These are phyloP conservation scores for Crotalus tigris DNA, from an alignment of 2,113 vertebrate species.

Conservation along the genomic window DNA sequence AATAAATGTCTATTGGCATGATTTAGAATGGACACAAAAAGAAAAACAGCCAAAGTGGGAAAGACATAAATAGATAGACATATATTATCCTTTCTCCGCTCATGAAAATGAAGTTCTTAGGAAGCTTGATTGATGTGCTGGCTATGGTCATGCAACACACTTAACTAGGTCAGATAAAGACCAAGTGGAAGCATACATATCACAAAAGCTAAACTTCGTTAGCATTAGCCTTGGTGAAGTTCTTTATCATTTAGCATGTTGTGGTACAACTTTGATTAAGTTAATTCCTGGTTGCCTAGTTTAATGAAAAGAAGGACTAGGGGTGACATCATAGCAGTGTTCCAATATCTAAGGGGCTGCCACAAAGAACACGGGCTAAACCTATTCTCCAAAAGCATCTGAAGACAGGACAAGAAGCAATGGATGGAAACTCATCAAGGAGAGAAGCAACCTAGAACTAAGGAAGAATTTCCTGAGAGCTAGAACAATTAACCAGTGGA, in stretches of 20 bases:
- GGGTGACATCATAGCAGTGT: neutral
- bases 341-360: neutral
- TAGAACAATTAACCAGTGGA: neutral
- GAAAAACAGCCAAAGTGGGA: neutral
- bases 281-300: neutral
- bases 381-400: neutral
- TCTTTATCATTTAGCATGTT: neutral
- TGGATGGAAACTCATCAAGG: neutral
- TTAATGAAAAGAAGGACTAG: neutral
- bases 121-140: neutral
- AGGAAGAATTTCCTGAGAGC: neutral
- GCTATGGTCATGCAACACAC: neutral
- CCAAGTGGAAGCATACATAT: neutral
- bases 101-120: neutral
- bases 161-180: neutral
- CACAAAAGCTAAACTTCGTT: neutral
- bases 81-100: neutral
- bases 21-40: neutral
- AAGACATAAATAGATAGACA: neutral
- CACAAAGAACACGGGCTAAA: neutral
- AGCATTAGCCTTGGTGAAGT: neutral
- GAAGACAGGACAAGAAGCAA: neutral
- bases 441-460: neutral
- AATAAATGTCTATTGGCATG: neutral
- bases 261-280: neutral